Evolutionary conservation across 2,797 vertebrate genomes (phyloP), one percentile per base, ranked within the genome.

Genomic region (Phylloscopus collybita): DNA sequence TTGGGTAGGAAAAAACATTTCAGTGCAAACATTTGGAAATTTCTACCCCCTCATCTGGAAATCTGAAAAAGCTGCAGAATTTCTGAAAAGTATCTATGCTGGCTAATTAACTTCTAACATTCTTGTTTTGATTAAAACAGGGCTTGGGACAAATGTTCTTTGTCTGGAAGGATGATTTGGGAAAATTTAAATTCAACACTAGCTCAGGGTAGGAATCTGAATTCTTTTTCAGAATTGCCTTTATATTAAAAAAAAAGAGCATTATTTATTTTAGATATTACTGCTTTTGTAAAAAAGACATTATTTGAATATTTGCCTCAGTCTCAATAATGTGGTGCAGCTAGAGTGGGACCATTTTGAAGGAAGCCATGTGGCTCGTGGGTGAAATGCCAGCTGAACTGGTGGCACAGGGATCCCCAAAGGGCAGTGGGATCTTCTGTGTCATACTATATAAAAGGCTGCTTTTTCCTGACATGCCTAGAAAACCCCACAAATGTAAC

Each of bases 301-400:
- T 30, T 44, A 61, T 32, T 47, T 25, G 17, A 71, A 49, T 59
- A 51, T 30, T 30, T 60, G 8, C 27, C 13, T 88, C 36, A 15
- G 25, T 36, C 22, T 80, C 61, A 54, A 44, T 30, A 47, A 8
- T 26, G 20, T 18, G 6, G 14, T 7, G 2, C 18, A 54, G 10
- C 8, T 11, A 53, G 13, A 13, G 7, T 29, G n/a, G 62, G 56
- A 62, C 16, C 23, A 69, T 71, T 73, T 80, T n/a, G 67, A 34
- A 84, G 47, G 23, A 84, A 66, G 22, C 5, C 10, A 1, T 47
- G 53, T 1, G 13, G 34, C 30, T 62, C 0, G 0, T 32, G 57
- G 34, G 16, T 66, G 57, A 87, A 79, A 73, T 18, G 36, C 21
- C 25, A 50, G 21, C 42, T 57, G n/a, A 53, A 60, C 1, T 36